A percentile compares a stretch with the other conserved stretches of the same genome.
Conservation (phyloP, 2,797 vertebrate genomes). For the Linurgus olivaceus region DNA sequence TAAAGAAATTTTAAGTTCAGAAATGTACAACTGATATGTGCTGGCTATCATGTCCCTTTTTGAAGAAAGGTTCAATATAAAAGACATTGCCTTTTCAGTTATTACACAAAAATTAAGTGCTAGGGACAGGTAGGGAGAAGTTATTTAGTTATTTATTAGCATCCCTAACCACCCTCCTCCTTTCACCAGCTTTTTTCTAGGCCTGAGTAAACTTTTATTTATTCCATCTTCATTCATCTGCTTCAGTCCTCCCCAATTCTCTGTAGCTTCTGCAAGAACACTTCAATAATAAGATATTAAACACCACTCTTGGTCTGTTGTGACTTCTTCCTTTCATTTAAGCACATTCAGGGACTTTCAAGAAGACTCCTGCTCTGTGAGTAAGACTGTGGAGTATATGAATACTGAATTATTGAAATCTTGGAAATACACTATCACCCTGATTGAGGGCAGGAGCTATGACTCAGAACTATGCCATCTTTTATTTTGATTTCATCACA, state of each 20-base stretch:
- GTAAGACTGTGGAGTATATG: neutral
- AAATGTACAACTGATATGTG: neutral
- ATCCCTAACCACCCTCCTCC: neutral
- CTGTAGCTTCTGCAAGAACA: neutral
- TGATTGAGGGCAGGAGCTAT: neutral
- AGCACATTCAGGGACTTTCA: neutral
- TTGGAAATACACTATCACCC: neutral
- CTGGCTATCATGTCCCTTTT: neutral
- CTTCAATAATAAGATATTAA: conserved; percentile 7
- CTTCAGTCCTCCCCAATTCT: neutral
- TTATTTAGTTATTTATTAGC: neutral
- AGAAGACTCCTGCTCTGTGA: neutral
- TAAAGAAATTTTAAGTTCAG: neutral
- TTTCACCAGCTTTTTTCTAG: neutral
- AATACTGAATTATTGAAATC: conserved; percentile 25
- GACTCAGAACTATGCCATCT: neutral
- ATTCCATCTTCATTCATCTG: neutral
- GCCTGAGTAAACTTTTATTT: neutral
- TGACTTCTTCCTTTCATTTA: conserved; percentile 2
- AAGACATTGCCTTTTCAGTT: neutral
- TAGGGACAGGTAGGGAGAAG: neutral
- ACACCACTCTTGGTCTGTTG: neutral
- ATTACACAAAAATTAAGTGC: neutral
- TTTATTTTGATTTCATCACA: neutral
- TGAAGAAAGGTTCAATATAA: neutral